Base-by-base conservation (phyloP, 2,888 invertebrate species). In the Drosophila bunnanda region DNA sequence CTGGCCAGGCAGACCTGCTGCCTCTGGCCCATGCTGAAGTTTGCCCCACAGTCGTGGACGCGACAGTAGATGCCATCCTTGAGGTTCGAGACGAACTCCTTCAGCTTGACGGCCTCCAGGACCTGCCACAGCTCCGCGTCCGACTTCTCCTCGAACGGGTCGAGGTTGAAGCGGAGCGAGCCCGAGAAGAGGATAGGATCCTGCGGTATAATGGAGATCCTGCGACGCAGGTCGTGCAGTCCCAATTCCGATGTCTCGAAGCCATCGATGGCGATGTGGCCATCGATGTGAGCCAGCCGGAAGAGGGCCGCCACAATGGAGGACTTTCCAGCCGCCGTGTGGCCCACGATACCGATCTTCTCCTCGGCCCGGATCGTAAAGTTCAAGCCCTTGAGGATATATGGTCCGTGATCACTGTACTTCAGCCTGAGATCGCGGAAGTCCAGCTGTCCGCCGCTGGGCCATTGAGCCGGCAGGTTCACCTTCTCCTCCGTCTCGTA, bases 141-240 rank as follows among this genome's bases (percentile, higher is more conserved):
- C 0, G 94, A 93, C 77, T 94, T 95, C 89, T 95, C 94, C 67
- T 95, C 94, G 86, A 97, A 97, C 0, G 97, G 97, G 93, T 97
- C 97, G 90, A 98, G 93, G 92, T 98, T 98, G 90, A 96, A 95
- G 17, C 98, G 94, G 52, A 98, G 91, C 22, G 96, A 95, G 7
- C 96, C 96, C 0, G 96, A 96, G 91, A 98, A 98, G n/a, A 98
- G 92, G 22, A 97, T 95, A 0, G 98, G 97, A 88, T 97, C 97
- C 93, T 98, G 98, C 0, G 98, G 98, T 86, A 98, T 98, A 72
- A 98, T 98, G 0, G 98, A 96, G 65, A 98, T 96, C 84, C 95
- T 96, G 61, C 94, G 94, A 50, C 98, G 93, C 17, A 98, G 93
- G 82, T 96, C 96, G 91, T 95, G 94, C 7, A 98, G 93, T 0